A percentile compares a stretch with the other conserved stretches of the same genome.
Evolutionary conservation across 2,888 invertebrate species (phyloP).

Genomic region (Galeruca laticollis): DNA sequence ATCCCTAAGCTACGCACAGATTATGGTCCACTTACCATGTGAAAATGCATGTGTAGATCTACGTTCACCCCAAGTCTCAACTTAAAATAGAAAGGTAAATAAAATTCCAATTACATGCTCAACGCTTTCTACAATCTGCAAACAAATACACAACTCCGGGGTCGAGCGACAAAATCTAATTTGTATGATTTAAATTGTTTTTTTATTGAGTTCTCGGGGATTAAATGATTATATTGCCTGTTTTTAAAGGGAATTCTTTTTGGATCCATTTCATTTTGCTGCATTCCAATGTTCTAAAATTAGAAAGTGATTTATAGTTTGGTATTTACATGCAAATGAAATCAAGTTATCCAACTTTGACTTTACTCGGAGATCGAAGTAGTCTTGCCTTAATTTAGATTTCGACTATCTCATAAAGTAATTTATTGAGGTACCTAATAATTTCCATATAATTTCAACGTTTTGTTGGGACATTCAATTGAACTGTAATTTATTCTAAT

Average conservation of each 20-base stretch:
- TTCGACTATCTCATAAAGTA: too few species aligned
- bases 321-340: too few species aligned
- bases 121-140: conserved; percentile 57
- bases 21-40: conserved; percentile 51
- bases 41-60: conserved; percentile 62
- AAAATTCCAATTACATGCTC: conserved; percentile 63
- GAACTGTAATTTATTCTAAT: too few species aligned
- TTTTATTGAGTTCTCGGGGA: conserved; percentile 1
- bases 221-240: background rate
- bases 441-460: too few species aligned
- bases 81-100: conserved; percentile 61
- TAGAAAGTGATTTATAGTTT: too few species aligned
- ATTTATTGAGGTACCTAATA: too few species aligned
- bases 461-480: too few species aligned
- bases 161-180: conserved; percentile 7
- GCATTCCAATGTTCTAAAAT: too few species aligned
- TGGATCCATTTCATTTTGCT: background rate
- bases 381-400: too few species aligned
- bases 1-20: conserved; percentile 36
- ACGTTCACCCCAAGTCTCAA: conserved; percentile 38
- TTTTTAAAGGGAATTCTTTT: background rate
- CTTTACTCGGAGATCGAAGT: too few species aligned
- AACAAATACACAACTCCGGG: conserved; percentile 52
- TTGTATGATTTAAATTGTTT: conserved; percentile 12
- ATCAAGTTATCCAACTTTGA: too few species aligned